Conservation (phyloP, 2,113 vertebrate species). For the Chrysochloris asiatica region DNA sequence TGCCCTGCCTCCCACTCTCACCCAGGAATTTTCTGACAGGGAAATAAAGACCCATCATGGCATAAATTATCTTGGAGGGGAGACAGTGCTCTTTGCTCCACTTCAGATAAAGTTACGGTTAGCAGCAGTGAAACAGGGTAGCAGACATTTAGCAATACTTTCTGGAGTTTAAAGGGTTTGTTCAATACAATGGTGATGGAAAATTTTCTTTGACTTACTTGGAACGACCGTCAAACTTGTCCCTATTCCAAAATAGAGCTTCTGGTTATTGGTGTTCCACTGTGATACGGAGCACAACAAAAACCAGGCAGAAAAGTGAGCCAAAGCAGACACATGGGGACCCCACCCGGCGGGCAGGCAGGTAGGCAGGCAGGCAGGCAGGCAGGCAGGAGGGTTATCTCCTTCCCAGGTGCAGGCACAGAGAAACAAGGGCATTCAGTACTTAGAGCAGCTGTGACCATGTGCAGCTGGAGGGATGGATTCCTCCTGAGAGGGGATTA, state of each 20-base stretch:
- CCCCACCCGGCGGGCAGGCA: not conserved
- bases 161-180: constrained; percentile 38
- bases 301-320: constrained; percentile 54
- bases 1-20: no score
- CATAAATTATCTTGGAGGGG: not conserved
- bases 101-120: constrained; percentile 5
- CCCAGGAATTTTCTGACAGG: not conserved
- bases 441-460: constrained; percentile 23
- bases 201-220: constrained; percentile 76
- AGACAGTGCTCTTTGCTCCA: not conserved
- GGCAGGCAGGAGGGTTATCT: not conserved
- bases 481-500: constrained; percentile 36
- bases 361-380: not conserved
- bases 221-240: constrained; percentile 73
- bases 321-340: not conserved
- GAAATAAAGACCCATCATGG: not conserved
- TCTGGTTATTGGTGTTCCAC: constrained; percentile 47
- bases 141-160: not conserved
- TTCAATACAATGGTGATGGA: not conserved
- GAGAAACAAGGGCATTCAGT: not conserved
- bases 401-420: not conserved
- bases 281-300: constrained; percentile 73
- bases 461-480: not conserved
- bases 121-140: not conserved
- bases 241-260: constrained; percentile 73